Percentiles rank a stretch among this genome's conserved stretches.
These are phyloP conservation scores for Orcinus orca DNA, from an alignment of 2,113 vertebrate species.

Conservation along the genomic window DNA sequence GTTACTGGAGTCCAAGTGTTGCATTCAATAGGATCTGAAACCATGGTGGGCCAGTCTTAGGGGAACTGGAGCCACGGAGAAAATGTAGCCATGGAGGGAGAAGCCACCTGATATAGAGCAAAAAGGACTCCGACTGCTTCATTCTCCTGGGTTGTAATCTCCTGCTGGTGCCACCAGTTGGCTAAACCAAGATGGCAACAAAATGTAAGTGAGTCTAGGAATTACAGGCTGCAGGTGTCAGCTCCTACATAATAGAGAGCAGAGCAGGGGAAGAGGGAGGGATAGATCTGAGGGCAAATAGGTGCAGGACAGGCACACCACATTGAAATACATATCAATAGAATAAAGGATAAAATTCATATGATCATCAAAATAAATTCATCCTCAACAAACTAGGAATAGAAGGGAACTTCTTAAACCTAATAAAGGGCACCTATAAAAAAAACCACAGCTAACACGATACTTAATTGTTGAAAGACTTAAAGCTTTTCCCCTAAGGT, in stretches of 20 bases:
- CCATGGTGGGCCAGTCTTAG: background rate
- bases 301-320: background rate
- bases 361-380: background rate
- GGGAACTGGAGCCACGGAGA: background rate
- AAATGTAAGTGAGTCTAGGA: background rate
- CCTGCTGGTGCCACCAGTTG: background rate
- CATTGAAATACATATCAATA: background rate
- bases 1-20: background rate
- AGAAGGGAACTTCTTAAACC: background rate
- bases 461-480: background rate
- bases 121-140: background rate
- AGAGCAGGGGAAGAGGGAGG: background rate
- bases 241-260: background rate
- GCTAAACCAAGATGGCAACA: background rate
- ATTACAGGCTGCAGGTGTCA: background rate
- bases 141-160: background rate
- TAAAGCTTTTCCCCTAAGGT: background rate
- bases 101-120: background rate
- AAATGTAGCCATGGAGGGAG: background rate
- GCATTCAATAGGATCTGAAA: background rate
- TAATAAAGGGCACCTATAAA: background rate
- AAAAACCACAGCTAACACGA: background rate
- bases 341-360: background rate
- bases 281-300: background rate
- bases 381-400: background rate